Base-by-base conservation (phyloP, 2,888 invertebrate genomes). In the Nomada flava region DNA sequence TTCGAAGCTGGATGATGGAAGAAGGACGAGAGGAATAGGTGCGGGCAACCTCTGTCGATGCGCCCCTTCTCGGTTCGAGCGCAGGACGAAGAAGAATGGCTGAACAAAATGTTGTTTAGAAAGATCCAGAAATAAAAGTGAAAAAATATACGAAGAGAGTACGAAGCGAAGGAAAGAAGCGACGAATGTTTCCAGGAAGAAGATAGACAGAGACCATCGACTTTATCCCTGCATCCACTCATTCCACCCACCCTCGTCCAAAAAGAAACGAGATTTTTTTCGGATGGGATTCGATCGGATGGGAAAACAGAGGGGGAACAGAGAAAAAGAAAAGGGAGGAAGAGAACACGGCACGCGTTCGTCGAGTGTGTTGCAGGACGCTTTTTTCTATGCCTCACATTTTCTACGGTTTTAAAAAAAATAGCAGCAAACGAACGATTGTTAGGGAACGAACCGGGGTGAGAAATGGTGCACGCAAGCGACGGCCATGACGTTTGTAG, bases 351-450 rank as follows among this genome's bases (percentile, higher is more conserved):
- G 63, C 62, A 72, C 72, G 72, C 65, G 67, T 78, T 80, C 71
- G 77, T 84, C 76, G 86, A 82, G 76, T 71, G 77, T 77, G 79
- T 74, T 74, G 81, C 73, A 77, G 69, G 70, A 85, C 76, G 65
- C 69, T 83, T 87, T 88, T 88, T 88, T 88, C 74, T 87, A 88
- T 77, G 77, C 76, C 85, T 85, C 87, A 88, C 72, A 85, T 88
- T 88, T 88, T 88, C 87, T 87, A 87, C 83, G 76, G 83, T 87
- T 87, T 84, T 67, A 72, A 72, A 69, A 72, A 63, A 47, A 63
- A 47, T 74, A 55, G 29, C 47, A 57, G 55, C 36, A 44, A 23
- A 50, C 42, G 26, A 60, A 57, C 60, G 29, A 73, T 73, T 59
- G 50, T 18, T 26, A 52, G 9, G 42, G 36, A 71, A 63, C 13